Evolutionary conservation across 2,113 vertebrate species (phyloP).

Genomic region (Campylorhamphus procurvoides): DNA sequence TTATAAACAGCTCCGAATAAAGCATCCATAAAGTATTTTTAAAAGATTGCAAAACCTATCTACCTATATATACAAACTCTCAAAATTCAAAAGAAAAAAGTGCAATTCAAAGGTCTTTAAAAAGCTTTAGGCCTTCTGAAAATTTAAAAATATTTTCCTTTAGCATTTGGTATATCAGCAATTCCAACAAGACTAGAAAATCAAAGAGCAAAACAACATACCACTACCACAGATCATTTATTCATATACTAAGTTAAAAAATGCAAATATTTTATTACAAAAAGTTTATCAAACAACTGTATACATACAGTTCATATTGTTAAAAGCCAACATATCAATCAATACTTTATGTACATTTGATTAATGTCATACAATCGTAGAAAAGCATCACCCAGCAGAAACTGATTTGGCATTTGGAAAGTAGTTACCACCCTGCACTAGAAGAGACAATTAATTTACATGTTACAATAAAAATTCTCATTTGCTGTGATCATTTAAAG

Average conservation of each 20-base stretch:
- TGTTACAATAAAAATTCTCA: constrained; percentile 65
- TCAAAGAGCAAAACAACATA: not conserved
- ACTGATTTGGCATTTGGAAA: constrained; percentile 75
- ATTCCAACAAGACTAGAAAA: not conserved
- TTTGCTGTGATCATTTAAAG: constrained; percentile 65
- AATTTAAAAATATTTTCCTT: not conserved
- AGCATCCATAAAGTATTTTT: not conserved
- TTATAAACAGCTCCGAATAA: not conserved
- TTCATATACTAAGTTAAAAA: constrained; percentile 82
- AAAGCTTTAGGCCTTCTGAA: not conserved
- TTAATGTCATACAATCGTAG: constrained; percentile 65
- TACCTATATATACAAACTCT: not conserved
- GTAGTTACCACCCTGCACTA: constrained; percentile 61
- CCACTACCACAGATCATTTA: constrained; percentile 74
- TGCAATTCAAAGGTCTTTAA: not conserved
- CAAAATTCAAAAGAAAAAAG: not conserved
- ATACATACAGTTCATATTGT: constrained; percentile 71
- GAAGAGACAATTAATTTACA: constrained; percentile 40
- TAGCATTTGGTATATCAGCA: not conserved
- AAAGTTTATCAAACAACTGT: constrained; percentile 81
- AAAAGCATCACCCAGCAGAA: constrained; percentile 60
- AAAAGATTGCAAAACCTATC: not conserved
- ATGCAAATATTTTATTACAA: constrained; percentile 81
- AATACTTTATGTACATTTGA: constrained; percentile 73
- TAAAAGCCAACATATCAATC: constrained; percentile 68